Evolutionary conservation across 1,140 invertebrate genomes (phyloP).

Genomic region (Penaeus indicus): DNA sequence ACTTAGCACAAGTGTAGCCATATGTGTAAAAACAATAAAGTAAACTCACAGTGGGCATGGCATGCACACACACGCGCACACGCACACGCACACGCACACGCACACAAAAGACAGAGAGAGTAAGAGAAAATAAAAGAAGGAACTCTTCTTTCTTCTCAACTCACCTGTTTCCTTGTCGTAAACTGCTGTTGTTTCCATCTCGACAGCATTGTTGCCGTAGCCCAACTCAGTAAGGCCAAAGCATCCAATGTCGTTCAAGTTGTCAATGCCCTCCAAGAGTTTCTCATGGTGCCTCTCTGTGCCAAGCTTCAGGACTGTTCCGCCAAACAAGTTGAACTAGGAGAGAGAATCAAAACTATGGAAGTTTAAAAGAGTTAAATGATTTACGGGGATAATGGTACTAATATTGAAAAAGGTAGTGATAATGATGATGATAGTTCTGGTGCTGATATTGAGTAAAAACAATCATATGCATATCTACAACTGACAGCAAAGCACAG

Average conservation of each 20-base stretch:
- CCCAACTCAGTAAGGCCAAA: constrained; percentile 70
- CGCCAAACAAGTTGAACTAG: constrained; percentile 70
- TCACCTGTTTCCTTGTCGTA: constrained; percentile 68
- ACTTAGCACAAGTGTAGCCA: too few species aligned
- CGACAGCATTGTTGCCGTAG: constrained; percentile 71
- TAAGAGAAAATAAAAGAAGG: not conserved
- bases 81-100: not conserved
- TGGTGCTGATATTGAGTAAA: too few species aligned
- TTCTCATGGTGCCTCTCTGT: constrained; percentile 69
- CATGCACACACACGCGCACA: not conserved
- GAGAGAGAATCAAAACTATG: not conserved
- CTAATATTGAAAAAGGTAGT: too few species aligned
- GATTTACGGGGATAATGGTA: too few species aligned
- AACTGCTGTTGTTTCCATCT: constrained; percentile 71
- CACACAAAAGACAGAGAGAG: not conserved
- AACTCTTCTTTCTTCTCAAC: constrained; percentile 7
- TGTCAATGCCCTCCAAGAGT: constrained; percentile 69
- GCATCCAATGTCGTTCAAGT: constrained; percentile 69
- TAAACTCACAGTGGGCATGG: too few species aligned
- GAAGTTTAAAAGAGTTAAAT: not conserved
- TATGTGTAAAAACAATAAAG: too few species aligned
- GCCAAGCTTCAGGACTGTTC: constrained; percentile 70
- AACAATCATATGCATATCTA: too few species aligned
- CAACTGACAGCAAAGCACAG: too few species aligned
- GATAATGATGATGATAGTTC: too few species aligned